Conservation (phyloP, 2,113 vertebrate species). For the Pedetes capensis region DNA sequence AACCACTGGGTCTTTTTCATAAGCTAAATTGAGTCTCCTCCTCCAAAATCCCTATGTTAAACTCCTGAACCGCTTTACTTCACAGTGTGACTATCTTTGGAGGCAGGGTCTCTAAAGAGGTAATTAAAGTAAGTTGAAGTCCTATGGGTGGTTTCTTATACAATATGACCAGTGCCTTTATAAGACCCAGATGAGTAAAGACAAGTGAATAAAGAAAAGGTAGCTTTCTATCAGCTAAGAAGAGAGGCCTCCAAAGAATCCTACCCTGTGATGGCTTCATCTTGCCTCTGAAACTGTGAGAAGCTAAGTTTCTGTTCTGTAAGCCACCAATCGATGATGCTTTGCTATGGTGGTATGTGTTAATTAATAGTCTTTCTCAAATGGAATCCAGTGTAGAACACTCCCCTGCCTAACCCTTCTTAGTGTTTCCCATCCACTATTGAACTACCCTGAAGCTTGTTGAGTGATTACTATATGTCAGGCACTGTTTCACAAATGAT, state of each 20-base stretch:
- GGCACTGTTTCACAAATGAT: not conserved
- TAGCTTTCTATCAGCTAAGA: not conserved
- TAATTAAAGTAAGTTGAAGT: not conserved
- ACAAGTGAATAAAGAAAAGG: not conserved
- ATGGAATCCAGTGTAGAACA: not conserved
- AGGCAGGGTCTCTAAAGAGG: not conserved
- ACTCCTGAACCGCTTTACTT: not conserved
- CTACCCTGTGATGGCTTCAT: not conserved
- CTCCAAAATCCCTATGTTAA: accelerated
- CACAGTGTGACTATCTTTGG: not conserved
- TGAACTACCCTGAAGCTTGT: not conserved
- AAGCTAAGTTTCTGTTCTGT: not conserved
- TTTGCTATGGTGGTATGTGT: not conserved
- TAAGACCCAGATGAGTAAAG: not conserved
- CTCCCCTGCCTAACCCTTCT: not conserved
- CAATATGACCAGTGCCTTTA: not conserved
- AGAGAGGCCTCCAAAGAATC: not conserved
- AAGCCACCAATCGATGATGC: not conserved
- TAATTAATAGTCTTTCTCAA: not conserved
- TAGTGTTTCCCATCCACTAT: not conserved
- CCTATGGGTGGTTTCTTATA: not conserved
- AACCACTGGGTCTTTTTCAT: not conserved
- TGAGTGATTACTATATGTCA: not conserved
- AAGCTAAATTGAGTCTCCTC: not conserved
- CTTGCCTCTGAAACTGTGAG: not conserved